Percentiles rank a stretch among this genome's conserved stretches.
Evolutionary conservation across 2,113 vertebrate genomes (phyloP).

Genomic region (Zapus hudsonius): DNA sequence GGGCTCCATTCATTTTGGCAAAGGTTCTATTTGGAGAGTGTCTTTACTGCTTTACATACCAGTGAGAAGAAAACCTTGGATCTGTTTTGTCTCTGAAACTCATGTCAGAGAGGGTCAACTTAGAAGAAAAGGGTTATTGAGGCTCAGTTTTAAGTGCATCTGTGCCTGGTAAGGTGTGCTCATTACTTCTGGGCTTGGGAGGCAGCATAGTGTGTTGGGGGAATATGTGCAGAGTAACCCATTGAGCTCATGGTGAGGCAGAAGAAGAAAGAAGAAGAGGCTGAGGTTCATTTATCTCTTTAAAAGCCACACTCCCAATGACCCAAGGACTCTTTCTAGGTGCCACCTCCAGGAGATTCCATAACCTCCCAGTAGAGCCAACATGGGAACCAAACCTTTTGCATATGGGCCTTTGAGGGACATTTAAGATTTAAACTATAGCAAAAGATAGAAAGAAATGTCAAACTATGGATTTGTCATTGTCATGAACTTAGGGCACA

Average conservation of each 20-base stretch:
- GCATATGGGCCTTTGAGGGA: no score
- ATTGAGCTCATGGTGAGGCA: neutral
- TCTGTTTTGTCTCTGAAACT: neutral
- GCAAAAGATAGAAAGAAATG: neutral
- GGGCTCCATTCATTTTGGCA: neutral
- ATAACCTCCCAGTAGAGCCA: neutral
- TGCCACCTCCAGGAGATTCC: no score
- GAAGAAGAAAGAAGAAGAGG: neutral
- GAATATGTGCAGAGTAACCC: no score
- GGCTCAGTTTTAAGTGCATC: neutral
- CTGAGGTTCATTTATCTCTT: no score
- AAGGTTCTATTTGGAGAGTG: neutral
- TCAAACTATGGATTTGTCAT: neutral
- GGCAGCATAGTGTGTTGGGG: neutral
- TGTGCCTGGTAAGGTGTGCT: neutral
- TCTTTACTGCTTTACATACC: neutral
- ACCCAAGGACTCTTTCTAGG: neutral
- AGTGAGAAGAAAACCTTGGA: neutral
- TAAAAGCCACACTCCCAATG: rapidly evolving
- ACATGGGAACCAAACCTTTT: neutral
- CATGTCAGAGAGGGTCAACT: neutral
- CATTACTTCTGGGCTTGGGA: neutral
- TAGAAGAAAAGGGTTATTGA: neutral
- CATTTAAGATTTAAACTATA: neutral
- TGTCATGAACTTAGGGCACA: neutral